A percentile compares a stretch with the other conserved stretches of the same genome.
Conservation (phyloP, 2,888 invertebrate genomes). For the Agrotis ipsilon region DNA sequence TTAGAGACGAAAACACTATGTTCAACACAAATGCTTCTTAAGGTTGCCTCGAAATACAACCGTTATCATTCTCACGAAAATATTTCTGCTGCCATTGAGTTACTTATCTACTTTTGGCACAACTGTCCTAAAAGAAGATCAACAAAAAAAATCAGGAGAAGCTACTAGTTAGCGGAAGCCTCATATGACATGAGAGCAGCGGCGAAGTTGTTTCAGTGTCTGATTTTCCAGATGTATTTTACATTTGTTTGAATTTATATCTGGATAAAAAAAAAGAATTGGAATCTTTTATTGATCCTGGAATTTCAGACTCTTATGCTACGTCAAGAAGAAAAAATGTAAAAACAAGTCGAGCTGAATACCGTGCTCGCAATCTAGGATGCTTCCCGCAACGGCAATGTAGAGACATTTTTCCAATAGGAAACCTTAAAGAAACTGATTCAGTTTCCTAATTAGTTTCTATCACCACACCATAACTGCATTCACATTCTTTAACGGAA, state of each 20-base stretch:
- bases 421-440: neutral
- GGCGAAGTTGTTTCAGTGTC: too few relatives aligned
- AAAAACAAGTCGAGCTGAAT: neutral
- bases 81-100: neutral
- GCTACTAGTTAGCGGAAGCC: too few relatives aligned
- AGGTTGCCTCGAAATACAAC: neutral
- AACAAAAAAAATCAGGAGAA: too few relatives aligned
- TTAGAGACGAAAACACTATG: neutral
- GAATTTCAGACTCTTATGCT: neutral
- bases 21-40: neutral
- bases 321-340: neutral
- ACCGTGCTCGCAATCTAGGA: neutral
- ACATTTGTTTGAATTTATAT: too few relatives aligned
- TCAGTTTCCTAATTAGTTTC: slow-evolving; percentile 28
- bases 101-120: neutral
- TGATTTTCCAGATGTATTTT: too few relatives aligned
- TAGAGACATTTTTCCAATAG: neutral
- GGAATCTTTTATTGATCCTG: neutral
- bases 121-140: too few relatives aligned
- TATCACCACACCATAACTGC: slow-evolving; percentile 12
- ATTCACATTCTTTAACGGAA: slow-evolving; percentile 45
- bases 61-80: neutral
- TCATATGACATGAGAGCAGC: too few relatives aligned
- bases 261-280: too few relatives aligned
- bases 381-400: slow-evolving; percentile 9